Base-by-base conservation (phyloP, 2,797 vertebrate species). In the Smutsia gigantea region DNA sequence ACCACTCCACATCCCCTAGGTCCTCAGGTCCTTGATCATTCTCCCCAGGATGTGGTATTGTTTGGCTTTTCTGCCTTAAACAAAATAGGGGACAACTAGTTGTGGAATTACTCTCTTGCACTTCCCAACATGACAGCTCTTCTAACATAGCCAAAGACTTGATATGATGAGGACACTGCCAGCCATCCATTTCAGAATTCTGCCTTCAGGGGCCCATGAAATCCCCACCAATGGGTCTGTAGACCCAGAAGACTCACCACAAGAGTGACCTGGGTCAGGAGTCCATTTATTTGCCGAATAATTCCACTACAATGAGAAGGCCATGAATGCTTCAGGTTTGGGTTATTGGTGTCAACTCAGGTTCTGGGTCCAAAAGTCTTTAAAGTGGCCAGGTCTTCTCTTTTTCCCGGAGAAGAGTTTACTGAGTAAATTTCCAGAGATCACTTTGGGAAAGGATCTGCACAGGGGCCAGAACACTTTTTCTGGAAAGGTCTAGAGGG, bases 221-320 rank as follows among this genome's bases (percentile, higher is more conserved):
- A 49, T 29, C 13, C 21, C 34, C 55, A 7, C 21, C 92, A 81
- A 63, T 29, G 31, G 59, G 29, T 46, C 37, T 93, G 10, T 14
- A 39, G 25, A 13, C 17, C 25, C 37, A 25, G 37, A 15, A 10
- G 19, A 3, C 42, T 49, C 27, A 29, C 29, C 0, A 0, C 1
- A 14, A 87, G 46, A 39, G 29, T 64, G 63, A 42, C 19, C 19
- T 46, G 37, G 9, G 7, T 5, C 27, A 53, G 51, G 59, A 81
- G 10, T 57, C 13, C 57, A 21, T 53, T 23, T 29, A 14, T 25
- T 64, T 18, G 15, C 21, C 23, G n/a, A 7, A 12, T n/a, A 25
- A 5, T 53, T 37, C 37, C 9, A 21, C 21, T 39, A 72, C 51
- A 5, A 10, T 18, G 31, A 5, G 14, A 46, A 25, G 7, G 23